Evolutionary conservation across 2,888 invertebrate genomes (phyloP).

Genomic region (Trissoscelio sp.): DNA sequence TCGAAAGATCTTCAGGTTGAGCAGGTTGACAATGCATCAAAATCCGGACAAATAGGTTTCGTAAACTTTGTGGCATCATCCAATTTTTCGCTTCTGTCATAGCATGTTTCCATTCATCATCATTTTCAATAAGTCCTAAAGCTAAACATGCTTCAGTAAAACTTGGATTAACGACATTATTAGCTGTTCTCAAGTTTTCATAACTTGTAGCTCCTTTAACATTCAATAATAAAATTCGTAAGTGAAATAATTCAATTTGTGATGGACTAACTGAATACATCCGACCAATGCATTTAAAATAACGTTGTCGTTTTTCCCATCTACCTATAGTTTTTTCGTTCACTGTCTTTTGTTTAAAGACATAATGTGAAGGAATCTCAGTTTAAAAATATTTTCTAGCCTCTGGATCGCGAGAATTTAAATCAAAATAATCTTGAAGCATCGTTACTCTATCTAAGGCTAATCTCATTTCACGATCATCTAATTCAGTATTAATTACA

Average conservation of each 20-base stretch:
- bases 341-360: neutral
- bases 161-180: neutral
- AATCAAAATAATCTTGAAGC: conserved; percentile 15
- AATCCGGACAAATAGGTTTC: conserved; percentile 13
- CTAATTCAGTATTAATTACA: neutral
- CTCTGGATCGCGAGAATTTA: neutral
- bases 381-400: conserved; percentile 43
- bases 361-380: conserved; percentile 12
- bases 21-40: conserved; percentile 26
- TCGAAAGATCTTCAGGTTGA: conserved; percentile 19
- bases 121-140: conserved; percentile 15
- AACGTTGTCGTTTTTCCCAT: conserved; percentile 15
- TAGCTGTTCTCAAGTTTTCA: conserved; percentile 4
- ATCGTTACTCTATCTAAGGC: neutral
- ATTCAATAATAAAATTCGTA: conserved; percentile 10
- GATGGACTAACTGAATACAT: conserved; percentile 21
- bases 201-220: conserved; percentile 19
- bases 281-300: neutral
- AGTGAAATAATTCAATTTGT: conserved; percentile 19
- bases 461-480: neutral
- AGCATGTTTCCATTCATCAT: conserved; percentile 16
- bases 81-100: conserved; percentile 16
- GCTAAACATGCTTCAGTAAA: conserved; percentile 9
- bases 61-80: conserved; percentile 15
- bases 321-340: neutral